Conservation (phyloP, 2,113 vertebrate genomes). For the Phocoena phocoena region DNA sequence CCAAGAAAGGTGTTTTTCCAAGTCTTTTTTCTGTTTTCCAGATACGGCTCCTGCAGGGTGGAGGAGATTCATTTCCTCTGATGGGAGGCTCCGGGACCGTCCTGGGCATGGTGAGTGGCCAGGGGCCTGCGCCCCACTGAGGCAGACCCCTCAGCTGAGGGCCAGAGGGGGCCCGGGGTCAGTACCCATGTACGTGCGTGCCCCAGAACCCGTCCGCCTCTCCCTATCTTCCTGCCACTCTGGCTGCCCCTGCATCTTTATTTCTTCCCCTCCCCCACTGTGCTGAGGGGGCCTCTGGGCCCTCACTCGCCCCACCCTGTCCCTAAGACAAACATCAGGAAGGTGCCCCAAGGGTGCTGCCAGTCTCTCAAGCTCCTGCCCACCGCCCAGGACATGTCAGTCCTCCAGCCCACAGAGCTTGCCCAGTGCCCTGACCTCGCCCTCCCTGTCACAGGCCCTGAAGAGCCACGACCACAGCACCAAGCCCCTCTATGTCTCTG, state of each 20-base stretch:
- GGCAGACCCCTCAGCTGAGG: background rate
- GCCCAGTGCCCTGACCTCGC: background rate
- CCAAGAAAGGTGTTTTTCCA: background rate
- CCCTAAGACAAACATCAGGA: background rate
- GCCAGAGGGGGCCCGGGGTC: background rate
- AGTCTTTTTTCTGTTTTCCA: conserved; percentile 40
- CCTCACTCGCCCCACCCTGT: background rate
- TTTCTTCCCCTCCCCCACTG: too few species aligned
- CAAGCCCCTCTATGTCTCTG: conserved; percentile 92
- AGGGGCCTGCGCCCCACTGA: background rate
- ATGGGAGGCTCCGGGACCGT: conserved; percentile 85
- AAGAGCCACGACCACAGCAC: conserved; percentile 87
- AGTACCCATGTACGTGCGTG: fast-evolving
- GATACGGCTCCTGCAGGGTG: conserved; percentile 87
- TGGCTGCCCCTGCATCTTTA: too few species aligned
- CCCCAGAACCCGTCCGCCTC: background rate
- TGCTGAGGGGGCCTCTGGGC: background rate
- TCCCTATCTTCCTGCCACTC: too few species aligned
- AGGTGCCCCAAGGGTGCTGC: background rate
- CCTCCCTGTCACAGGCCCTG: conserved; percentile 84
- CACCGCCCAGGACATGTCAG: background rate
- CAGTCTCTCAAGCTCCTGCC: background rate
- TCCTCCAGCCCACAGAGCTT: fast-evolving
- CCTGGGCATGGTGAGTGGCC: conserved; percentile 89
- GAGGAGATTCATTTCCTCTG: conserved; percentile 91